Conservation (phyloP, 2,888 invertebrate species). For the Augochlorella aurata region DNA sequence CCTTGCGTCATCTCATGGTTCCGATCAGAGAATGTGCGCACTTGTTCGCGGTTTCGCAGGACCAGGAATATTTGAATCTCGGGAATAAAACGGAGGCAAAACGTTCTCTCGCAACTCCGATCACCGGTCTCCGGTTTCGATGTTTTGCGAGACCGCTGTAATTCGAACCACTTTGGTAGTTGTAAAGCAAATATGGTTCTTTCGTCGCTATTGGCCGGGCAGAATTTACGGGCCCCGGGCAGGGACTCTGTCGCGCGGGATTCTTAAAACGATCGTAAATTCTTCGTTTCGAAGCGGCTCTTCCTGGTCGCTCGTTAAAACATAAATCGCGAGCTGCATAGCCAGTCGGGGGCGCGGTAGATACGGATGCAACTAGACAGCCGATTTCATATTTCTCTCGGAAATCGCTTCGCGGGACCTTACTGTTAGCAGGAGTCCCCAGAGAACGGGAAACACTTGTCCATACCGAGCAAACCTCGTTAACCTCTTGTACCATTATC, state of each 20-base stretch:
- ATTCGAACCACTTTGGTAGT: conserved; percentile 14
- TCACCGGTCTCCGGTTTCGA: not conserved
- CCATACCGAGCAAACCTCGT: no score
- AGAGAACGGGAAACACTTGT: not conserved
- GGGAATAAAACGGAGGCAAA: not conserved
- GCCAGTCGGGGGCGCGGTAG: not conserved
- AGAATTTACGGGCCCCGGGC: conserved; percentile 18
- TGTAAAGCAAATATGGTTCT: conserved; percentile 13
- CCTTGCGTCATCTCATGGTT: no score
- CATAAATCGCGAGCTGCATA: conserved; percentile 29
- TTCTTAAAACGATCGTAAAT: conserved; percentile 44
- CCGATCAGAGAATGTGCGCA: not conserved
- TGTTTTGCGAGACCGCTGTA: conserved; percentile 8
- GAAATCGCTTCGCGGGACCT: not conserved
- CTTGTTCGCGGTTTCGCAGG: not conserved
- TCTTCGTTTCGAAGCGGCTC: conserved; percentile 12
- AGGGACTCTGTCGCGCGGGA: conserved; percentile 22
- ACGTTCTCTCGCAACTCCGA: not conserved
- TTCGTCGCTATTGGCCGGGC: not conserved
- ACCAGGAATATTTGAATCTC: not conserved
- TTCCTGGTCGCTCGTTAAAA: conserved; percentile 44
- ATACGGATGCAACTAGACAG: conserved; percentile 18
- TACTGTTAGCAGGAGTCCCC: not conserved
- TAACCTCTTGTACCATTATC: no score
- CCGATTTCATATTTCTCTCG: conserved; percentile 18